Evolutionary conservation across 2,113 vertebrate genomes (phyloP).

Genomic region (Ibidorhyncha struthersii): DNA sequence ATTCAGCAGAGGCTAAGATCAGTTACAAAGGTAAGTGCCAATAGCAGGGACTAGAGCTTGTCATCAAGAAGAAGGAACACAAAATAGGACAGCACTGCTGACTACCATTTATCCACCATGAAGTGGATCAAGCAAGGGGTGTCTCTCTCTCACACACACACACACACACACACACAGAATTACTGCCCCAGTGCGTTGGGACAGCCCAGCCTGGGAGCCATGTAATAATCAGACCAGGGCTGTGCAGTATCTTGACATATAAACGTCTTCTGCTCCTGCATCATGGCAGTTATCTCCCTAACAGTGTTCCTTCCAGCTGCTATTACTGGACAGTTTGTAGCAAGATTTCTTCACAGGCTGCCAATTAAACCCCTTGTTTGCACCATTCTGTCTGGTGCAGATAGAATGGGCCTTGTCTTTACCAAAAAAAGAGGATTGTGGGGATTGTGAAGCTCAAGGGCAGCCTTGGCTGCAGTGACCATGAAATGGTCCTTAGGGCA

Average conservation of each 20-base stretch:
- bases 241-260: not conserved
- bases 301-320: fast-evolving
- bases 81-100: not conserved
- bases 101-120: not conserved
- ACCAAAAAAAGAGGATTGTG: too few relatives aligned
- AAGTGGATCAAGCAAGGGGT: not conserved
- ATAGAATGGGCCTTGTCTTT: too few relatives aligned
- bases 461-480: too few relatives aligned
- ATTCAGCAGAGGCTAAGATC: not conserved
- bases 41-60: not conserved
- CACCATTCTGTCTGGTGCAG: too few relatives aligned
- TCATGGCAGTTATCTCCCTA: not conserved
- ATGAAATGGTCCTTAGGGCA: too few relatives aligned
- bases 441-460: too few relatives aligned
- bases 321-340: not conserved
- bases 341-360: not conserved
- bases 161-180: not conserved
- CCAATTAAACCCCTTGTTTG: not conserved
- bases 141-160: not conserved
- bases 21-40: not conserved
- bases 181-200: not conserved
- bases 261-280: not conserved
- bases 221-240: not conserved
- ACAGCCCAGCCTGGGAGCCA: not conserved
- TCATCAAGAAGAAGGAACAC: not conserved